Base-by-base conservation (phyloP, 1,140 invertebrate species). In the Hirudo medicinalis region DNA sequence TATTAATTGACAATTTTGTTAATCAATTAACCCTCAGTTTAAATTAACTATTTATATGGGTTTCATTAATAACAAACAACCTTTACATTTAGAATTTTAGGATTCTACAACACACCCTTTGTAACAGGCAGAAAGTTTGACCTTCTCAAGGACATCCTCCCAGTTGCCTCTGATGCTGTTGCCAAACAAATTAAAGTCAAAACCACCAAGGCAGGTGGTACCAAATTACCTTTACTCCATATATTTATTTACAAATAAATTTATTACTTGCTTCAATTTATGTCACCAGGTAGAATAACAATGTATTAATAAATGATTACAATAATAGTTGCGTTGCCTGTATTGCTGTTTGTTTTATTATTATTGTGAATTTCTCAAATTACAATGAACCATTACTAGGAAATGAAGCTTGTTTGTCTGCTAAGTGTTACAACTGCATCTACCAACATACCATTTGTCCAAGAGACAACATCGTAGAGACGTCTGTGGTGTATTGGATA, bases 21-120 rank as follows among this genome's bases (percentile, higher is more conserved):
- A n/a, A n/a, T 68, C 4, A 68, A 4, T 5, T 3, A 32, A n/a
- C n/a, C 20, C 0, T 17, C 43, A 32, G 36, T 40, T 2, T 11
- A 69, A 32, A 11, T 27, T 69, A 8, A 19, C 67, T 2, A 69
- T 63, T n/a, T 63, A n/a, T 11, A 1, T 5, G 2, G 29, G 29
- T 25, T 63, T 25, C 13, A 3, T 32, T 13, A 68, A 13, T n/a
- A 32, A 36, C 9, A 68, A 9, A 19, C 0, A 54, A 55, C 9
- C 49, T 13, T 15, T 67, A 11, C 67, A 8, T 53, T 68, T 71
- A 74, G 74, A 63, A 66, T 74, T 19, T 66, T 74, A 32, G 74
- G 69, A 17, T 72, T 74, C 40, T 55, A 67, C 49, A 74, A 74
- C 69, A 73, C 72, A 8, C 74, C 74, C n/a, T 73, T 68, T 36